These are phyloP conservation scores for Rhingia campestris DNA, from an alignment of 2,888 invertebrate genomes.

Conservation along the genomic window DNA sequence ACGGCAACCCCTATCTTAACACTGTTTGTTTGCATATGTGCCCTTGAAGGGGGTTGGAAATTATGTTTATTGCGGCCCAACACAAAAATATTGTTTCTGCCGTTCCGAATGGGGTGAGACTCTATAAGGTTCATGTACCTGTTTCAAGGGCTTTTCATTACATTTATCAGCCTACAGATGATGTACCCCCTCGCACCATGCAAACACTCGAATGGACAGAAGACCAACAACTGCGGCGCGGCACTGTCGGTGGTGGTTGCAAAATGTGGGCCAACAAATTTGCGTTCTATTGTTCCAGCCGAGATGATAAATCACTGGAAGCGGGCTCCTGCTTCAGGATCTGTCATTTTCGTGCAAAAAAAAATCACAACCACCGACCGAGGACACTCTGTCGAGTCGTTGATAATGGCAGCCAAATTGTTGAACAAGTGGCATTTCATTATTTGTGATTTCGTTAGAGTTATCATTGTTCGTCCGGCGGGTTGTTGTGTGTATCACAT, in stretches of 20 bases:
- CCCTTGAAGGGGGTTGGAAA: conserved; percentile 43
- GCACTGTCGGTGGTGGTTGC: background rate
- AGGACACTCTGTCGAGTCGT: conserved; percentile 7
- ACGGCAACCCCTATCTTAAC: conserved; percentile 14
- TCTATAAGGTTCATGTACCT: conserved; percentile 35
- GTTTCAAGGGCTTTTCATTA: conserved; percentile 52
- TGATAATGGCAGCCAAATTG: conserved; percentile 66
- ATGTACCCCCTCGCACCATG: conserved; percentile 19
- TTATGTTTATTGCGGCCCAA: conserved; percentile 51
- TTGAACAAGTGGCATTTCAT: conserved; percentile 70
- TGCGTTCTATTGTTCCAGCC: conserved; percentile 47
- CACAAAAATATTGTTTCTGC: conserved; percentile 46
- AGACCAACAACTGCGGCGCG: background rate
- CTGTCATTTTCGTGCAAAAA: conserved; percentile 28
- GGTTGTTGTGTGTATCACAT: conserved; percentile 47
- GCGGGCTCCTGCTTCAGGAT: conserved; percentile 28
- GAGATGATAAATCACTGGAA: conserved; percentile 56
- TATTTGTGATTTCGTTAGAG: conserved; percentile 62
- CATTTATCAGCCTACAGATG: conserved; percentile 24
- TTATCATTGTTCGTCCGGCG: conserved; percentile 47
- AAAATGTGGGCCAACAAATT: conserved; percentile 57
- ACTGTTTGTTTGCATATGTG: conserved; percentile 44
- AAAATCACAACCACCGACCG: conserved; percentile 21
- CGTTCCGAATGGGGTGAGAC: conserved; percentile 43
- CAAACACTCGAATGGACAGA: conserved; percentile 38